phyloP scores from a whole-genome alignment of 2,113 vertebrate species.

The Mesocricetus auratus region DNA sequence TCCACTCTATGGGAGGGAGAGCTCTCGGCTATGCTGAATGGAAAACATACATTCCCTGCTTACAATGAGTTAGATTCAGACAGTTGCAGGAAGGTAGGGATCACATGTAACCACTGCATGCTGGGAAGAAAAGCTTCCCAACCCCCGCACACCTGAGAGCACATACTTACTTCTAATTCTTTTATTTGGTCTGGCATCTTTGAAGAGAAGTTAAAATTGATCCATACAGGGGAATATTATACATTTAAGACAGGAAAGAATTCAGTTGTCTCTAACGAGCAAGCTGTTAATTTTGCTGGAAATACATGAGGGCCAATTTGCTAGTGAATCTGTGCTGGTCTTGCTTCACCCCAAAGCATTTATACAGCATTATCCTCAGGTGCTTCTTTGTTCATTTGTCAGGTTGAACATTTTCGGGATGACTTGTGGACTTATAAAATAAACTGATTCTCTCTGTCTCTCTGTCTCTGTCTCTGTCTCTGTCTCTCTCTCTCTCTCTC shows the following conservation, averaged over 20 bases:
- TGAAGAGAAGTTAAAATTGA: constrained; percentile 49
- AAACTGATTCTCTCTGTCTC: background rate
- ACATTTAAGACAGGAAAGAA: constrained; percentile 16
- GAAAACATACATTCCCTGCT: constrained; percentile 49
- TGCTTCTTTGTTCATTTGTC: constrained; percentile 5
- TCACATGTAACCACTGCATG: background rate
- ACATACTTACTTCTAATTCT: background rate
- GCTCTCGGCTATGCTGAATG: background rate
- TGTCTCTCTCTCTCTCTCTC: no score
- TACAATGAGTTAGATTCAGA: constrained; percentile 5
- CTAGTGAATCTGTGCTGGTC: background rate
- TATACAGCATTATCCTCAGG: constrained; percentile 25
- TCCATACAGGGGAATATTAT: background rate
- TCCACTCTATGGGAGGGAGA: constrained; percentile 36
- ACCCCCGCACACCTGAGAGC: background rate
- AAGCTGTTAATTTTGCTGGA: constrained; percentile 27
- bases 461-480: no score
- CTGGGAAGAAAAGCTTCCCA: background rate
- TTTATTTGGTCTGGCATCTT: constrained; percentile 54
- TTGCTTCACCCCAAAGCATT: constrained; percentile 35
- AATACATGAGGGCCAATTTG: constrained; percentile 13
- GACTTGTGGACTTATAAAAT: constrained; percentile 41
- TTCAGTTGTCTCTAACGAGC: background rate
- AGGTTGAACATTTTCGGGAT: constrained; percentile 35
- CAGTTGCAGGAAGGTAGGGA: background rate